phyloP scores from a whole-genome alignment of 92 coral and sea anemone genomes.

The Porites rus region DNA sequence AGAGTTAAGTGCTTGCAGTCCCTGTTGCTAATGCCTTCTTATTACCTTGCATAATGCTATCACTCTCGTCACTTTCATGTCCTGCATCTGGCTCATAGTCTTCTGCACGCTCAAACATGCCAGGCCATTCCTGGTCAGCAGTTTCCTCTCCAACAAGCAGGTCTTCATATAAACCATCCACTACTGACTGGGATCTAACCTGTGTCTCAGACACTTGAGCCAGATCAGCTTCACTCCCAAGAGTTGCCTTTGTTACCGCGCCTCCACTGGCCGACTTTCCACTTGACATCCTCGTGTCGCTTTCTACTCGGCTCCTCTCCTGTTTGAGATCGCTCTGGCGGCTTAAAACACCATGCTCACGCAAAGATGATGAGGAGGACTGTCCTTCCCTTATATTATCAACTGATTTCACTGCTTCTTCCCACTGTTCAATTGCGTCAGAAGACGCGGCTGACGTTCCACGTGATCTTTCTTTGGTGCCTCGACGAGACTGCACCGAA shows the following conservation, averaged over 20 bases:
- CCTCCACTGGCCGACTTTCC: constrained; percentile 40
- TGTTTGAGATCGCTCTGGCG: constrained; percentile 24
- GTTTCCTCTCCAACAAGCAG: constrained; percentile 61
- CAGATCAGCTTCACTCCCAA: constrained; percentile 81
- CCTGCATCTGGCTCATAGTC: constrained; percentile 4
- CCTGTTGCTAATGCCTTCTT: not conserved
- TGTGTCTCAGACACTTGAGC: constrained; percentile 58
- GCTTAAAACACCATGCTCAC: not conserved
- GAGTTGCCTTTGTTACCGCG: constrained; percentile 67
- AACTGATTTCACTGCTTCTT: constrained; percentile 10
- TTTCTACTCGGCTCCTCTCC: constrained; percentile 24
- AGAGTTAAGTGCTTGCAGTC: not conserved
- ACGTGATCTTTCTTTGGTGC: constrained; percentile 7
- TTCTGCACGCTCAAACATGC: constrained; percentile 41
- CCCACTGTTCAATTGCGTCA: constrained; percentile 1
- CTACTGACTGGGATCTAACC: constrained; percentile 60
- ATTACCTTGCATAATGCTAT: constrained; percentile 21
- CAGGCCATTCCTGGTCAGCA: constrained; percentile 74
- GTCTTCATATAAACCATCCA: constrained; percentile 50
- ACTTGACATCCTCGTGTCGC: constrained; percentile 43
- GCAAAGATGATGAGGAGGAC: not conserved
- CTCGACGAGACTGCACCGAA: constrained; percentile 29
- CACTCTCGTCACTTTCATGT: constrained; percentile 8
- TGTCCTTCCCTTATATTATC: not conserved
- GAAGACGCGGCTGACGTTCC: constrained; percentile 33